Evolutionary conservation across 2,888 invertebrate genomes (phyloP), one percentile per base, ranked within the genome.

Genomic region (Sturmia bella): DNA sequence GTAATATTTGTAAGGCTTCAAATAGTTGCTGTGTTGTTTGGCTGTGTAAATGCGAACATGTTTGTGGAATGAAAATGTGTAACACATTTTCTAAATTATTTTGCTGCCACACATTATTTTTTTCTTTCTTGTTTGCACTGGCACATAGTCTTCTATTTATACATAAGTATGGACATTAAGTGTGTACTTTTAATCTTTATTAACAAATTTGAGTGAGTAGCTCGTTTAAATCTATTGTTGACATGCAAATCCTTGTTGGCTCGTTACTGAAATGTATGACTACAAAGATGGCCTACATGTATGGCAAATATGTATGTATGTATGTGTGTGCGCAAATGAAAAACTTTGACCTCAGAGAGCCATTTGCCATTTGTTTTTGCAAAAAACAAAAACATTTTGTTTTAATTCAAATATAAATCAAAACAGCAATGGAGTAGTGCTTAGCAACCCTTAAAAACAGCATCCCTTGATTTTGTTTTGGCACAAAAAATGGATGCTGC

Each of bases 201-300:
- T 43, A 78, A 43, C n/a, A 57, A 32, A 19, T 48, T 24, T 45
- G 39, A 41, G 77, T 72, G 54, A 41, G 57, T 70, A 64, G 27
- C 6, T 4, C 27, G 52, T 72, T 59, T 68, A 74, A 78, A 82
- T 82, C 59, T 82, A 74, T 66, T 70, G 7, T 27, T 15, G 75
- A 78, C 82, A 82, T 77, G 81, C 77, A 59, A 82, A 77, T 82
- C 81, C 73, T 73, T 59, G 32, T 66, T 59, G 64, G 56, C 32
- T 32, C 13, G 32, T 64, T 68, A 27, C 1, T 32, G n/a, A 24
- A 41, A n/a, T 59, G 37, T 54, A 43, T 27, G 17, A 41, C 48
- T 19, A 0, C 5, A 27, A 54, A 32, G 11, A 12, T 43, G 13
- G 63, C 63, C 48, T 41, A 45, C 45, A 50, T 48, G 24, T 39